These are phyloP conservation scores for Rhingia rostrata DNA, from an alignment of 2,888 invertebrate genomes.

Conservation along the genomic window DNA sequence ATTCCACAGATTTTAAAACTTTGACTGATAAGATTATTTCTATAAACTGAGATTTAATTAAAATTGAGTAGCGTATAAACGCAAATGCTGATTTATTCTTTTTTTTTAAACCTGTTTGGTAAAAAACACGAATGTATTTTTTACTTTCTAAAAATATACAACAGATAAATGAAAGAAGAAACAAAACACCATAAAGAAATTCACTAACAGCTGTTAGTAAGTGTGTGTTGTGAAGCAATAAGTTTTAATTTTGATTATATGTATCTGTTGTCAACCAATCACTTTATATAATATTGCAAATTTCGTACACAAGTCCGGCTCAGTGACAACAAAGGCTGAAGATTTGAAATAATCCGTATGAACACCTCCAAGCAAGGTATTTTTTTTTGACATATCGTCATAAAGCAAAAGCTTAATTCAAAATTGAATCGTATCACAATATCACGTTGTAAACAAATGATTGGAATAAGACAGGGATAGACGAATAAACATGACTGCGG, in stretches of 20 bases:
- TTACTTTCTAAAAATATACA: conserved; percentile 52
- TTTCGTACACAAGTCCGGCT: neutral
- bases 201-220: conserved; percentile 18
- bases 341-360: no score
- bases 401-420: neutral
- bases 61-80: no score
- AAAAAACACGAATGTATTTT: conserved; percentile 16
- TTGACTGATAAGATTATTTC: no score
- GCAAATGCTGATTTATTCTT: neutral
- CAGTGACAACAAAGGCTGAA: neutral
- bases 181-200: neutral
- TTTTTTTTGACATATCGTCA: neutral
- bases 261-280: neutral
- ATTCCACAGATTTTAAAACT: no score
- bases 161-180: neutral
- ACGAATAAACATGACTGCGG: no score
- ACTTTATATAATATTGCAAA: neutral
- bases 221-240: neutral
- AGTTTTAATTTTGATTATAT: neutral
- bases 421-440: no score
- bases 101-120: conserved; percentile 24
- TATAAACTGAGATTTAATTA: no score
- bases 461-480: neutral
- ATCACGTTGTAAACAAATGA: conserved; percentile 5
- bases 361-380: neutral